phyloP scores from a whole-genome alignment of 2,113 vertebrate species.

The Phaethon lepturus region DNA sequence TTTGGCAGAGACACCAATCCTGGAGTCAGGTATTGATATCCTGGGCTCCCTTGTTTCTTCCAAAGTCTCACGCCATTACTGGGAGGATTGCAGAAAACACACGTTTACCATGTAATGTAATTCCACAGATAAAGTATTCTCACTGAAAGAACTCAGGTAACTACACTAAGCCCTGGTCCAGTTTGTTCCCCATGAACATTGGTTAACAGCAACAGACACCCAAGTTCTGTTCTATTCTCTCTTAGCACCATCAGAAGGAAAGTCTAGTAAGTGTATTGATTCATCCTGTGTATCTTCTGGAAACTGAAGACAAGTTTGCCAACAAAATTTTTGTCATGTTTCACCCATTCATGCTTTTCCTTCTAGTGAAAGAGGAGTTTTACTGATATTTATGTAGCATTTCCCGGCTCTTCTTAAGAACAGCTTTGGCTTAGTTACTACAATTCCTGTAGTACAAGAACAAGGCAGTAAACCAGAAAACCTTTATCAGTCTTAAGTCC shows the following conservation, averaged over 20 bases:
- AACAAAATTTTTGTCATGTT: not conserved
- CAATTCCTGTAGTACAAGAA: not conserved
- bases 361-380: not conserved
- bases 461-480: not conserved
- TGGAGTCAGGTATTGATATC: not conserved
- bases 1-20: not conserved
- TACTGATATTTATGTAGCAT: not conserved
- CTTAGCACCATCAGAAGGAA: rapidly evolving
- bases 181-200: not conserved
- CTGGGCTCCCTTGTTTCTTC: not conserved
- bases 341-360: not conserved
- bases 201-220: not conserved
- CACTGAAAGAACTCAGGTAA: not conserved
- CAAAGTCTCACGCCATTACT: not conserved
- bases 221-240: not conserved
- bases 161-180: not conserved
- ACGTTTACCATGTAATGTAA: not conserved
- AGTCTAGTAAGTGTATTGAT: not conserved
- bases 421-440: not conserved
- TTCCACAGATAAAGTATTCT: not conserved
- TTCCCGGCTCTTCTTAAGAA: not conserved
- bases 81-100: not conserved
- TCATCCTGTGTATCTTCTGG: not conserved
- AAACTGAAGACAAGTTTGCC: not conserved
- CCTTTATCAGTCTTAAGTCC: not conserved